Evolutionary conservation across 1,140 invertebrate genomes (phyloP).

Genomic region (Lordiphosa clarofinis): DNA sequence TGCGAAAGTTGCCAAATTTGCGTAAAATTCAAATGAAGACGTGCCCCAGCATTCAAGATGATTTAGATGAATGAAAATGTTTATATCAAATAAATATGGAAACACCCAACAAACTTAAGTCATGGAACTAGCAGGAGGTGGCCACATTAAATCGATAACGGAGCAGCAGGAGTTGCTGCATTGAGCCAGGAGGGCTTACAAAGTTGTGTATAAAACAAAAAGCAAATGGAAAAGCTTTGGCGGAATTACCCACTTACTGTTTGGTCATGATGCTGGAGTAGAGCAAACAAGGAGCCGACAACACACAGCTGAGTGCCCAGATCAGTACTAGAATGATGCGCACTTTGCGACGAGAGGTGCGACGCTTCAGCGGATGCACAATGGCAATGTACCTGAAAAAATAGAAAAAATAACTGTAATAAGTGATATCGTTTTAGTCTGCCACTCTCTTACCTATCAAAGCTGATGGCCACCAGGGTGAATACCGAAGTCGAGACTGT

Average conservation of each 20-base stretch:
- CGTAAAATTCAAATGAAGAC: slow-evolving; percentile 63
- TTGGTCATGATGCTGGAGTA: slow-evolving; percentile 89
- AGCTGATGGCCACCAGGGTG: slow-evolving; percentile 91
- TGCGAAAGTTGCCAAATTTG: slow-evolving; percentile 44
- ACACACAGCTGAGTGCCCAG: slow-evolving; percentile 88
- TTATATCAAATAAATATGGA: slow-evolving; percentile 37
- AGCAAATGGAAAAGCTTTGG: background rate
- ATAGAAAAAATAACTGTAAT: slow-evolving; percentile 33
- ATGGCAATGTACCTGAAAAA: slow-evolving; percentile 93
- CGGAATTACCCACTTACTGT: slow-evolving; percentile 82
- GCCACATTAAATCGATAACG: slow-evolving; percentile 36
- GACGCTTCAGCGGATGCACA: slow-evolving; percentile 90
- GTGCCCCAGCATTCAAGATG: slow-evolving; percentile 17
- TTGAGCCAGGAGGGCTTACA: slow-evolving; percentile 36
- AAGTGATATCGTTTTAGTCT: slow-evolving; percentile 5
- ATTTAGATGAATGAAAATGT: slow-evolving; percentile 48
- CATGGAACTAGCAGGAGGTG: slow-evolving; percentile 10
- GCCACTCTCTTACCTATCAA: slow-evolving; percentile 86
- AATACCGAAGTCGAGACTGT: slow-evolving; percentile 95
- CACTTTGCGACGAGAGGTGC: slow-evolving; percentile 89
- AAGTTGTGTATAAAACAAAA: slow-evolving; percentile 56
- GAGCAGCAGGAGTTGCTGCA: slow-evolving; percentile 13
- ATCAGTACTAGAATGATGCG: slow-evolving; percentile 88
- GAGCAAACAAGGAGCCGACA: slow-evolving; percentile 90
- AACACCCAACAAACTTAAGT: slow-evolving; percentile 7